phyloP scores from a whole-genome alignment of 2,113 vertebrate genomes.

The Emydura subglobosa region DNA sequence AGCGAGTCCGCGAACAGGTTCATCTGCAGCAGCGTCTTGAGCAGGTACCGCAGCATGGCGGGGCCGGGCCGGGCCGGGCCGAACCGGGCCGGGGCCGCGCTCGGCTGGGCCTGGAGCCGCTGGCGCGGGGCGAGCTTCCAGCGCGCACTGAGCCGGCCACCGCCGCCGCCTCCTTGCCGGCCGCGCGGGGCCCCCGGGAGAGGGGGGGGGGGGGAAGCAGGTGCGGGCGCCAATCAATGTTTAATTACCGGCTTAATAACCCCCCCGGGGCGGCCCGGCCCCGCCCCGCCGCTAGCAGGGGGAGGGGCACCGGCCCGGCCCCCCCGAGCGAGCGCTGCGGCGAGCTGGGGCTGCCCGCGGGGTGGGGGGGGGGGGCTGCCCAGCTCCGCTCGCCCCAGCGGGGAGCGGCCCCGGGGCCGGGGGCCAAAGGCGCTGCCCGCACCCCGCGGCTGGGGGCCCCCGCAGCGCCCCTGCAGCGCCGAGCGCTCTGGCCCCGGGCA shows the following conservation, averaged over 20 bases:
- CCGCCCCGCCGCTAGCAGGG: neutral
- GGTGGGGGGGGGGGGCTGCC: neutral
- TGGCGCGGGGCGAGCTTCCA: slow-evolving; percentile 26
- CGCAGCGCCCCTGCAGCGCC: neutral
- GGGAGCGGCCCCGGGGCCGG: no score
- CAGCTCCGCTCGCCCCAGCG: neutral
- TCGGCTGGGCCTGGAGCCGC: neutral
- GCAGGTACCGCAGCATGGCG: slow-evolving; percentile 94
- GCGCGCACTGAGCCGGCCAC: slow-evolving; percentile 59
- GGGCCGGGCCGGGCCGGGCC: neutral
- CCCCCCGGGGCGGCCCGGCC: slow-evolving; percentile 78
- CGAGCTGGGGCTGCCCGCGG: neutral
- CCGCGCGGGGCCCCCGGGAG: slow-evolving; percentile 59
- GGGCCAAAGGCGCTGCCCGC: no score
- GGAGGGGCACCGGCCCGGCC: neutral
- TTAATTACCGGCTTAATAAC: slow-evolving; percentile 94
- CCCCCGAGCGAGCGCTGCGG: neutral
- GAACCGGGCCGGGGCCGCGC: slow-evolving; percentile 13
- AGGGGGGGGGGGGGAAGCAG: slow-evolving; percentile 83
- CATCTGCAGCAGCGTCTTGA: slow-evolving; percentile 97
- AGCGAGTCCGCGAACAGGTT: slow-evolving; percentile 94
- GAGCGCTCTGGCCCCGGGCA: neutral
- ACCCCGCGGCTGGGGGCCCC: no score
- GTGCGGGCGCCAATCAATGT: slow-evolving; percentile 90
- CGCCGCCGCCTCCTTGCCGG: slow-evolving; percentile 53